Evolutionary conservation across 92 coral and sea anemone genomes (phyloP).

Genomic region (Epizoanthus fatuus): DNA sequence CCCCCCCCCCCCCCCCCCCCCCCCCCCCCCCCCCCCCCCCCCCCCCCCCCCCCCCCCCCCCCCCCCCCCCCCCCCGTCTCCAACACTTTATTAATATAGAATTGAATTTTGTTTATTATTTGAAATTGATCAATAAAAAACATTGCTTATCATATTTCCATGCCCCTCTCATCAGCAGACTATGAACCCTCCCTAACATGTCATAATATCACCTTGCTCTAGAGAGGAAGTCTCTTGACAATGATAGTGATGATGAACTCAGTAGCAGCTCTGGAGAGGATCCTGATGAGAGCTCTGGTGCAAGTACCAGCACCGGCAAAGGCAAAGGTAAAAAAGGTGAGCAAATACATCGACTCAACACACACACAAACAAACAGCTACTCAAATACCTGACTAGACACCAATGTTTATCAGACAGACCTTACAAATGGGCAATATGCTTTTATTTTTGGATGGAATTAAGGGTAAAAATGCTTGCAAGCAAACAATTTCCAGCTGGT

Average conservation of each 20-base stretch:
- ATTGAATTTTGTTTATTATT: too few relatives aligned
- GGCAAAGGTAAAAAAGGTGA: slow-evolving; percentile 18
- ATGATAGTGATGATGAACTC: slow-evolving; percentile 19
- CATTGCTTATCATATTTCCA: not conserved
- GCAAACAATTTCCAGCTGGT: not conserved
- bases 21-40: too few relatives aligned
- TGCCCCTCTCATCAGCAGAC: not conserved
- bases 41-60: too few relatives aligned
- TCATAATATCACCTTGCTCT: slow-evolving; percentile 8
- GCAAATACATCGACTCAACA: not conserved
- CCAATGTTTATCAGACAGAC: slow-evolving; percentile 16
- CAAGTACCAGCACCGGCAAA: slow-evolving; percentile 13
- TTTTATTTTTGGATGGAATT: not conserved
- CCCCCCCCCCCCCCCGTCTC: too few relatives aligned
- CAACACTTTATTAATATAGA: too few relatives aligned
- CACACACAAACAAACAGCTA: slow-evolving; percentile 12
- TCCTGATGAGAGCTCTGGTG: slow-evolving; percentile 13
- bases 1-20: too few relatives aligned
- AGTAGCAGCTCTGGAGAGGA: slow-evolving; percentile 29
- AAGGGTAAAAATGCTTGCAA: not conserved
- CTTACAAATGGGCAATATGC: not conserved
- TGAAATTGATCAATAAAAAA: too few relatives aligned
- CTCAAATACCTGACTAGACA: slow-evolving; percentile 4
- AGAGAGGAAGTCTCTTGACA: slow-evolving; percentile 21
- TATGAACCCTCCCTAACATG: slow-evolving; percentile 23